Evolutionary conservation across 2,113 vertebrate species (phyloP).

Genomic region (Toxotes chatareus): DNA sequence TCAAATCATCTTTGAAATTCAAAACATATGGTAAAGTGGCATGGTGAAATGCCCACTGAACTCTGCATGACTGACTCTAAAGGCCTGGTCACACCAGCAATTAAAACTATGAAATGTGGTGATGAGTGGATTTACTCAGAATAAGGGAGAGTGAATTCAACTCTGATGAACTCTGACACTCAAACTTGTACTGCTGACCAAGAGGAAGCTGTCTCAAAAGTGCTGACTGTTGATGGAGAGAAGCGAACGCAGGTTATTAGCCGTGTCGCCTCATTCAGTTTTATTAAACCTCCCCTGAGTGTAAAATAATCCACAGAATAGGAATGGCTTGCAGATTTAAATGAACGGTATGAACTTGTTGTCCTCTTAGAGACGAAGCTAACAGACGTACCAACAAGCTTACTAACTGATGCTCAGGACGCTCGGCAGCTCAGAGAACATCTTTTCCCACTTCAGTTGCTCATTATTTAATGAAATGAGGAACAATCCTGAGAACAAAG

Average conservation of each 20-base stretch:
- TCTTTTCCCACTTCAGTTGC: neutral
- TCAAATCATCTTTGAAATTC: neutral
- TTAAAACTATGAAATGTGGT: neutral
- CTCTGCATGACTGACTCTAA: neutral
- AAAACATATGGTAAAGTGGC: slow-evolving; percentile 1
- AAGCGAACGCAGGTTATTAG: neutral
- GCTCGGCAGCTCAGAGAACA: neutral
- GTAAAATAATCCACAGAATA: neutral
- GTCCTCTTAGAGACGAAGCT: neutral
- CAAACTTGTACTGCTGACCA: neutral
- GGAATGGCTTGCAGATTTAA: neutral
- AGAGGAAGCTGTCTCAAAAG: neutral
- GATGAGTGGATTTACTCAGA: neutral
- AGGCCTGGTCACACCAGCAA: neutral
- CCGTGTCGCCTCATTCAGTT: neutral
- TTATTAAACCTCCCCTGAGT: neutral
- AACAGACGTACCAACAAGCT: neutral
- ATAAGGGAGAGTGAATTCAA: neutral
- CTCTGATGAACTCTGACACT: neutral
- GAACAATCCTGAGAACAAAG: neutral
- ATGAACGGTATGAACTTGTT: neutral
- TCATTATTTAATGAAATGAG: neutral
- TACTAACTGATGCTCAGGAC: neutral
- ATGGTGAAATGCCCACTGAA: neutral
- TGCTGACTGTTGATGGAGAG: neutral